Percentiles rank a stretch among this genome's conserved stretches.
phyloP scores from a whole-genome alignment of 1,140 invertebrate species.

The Prorops nasuta region DNA sequence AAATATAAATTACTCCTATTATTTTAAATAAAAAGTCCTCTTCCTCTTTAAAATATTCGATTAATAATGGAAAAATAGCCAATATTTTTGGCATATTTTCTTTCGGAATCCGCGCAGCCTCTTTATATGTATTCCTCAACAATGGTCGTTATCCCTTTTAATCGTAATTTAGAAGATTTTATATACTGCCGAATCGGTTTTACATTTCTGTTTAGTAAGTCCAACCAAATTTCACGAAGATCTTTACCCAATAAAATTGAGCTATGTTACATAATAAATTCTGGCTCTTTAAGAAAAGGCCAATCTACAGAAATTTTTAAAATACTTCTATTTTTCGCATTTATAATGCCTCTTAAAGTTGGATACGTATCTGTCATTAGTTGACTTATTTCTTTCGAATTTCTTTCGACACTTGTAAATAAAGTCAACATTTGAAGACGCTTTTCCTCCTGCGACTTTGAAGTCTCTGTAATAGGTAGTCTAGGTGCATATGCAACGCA shows the following conservation, averaged over 20 bases:
- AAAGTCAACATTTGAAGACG: not conserved
- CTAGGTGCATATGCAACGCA: slow-evolving; percentile 6
- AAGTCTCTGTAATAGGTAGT: not conserved
- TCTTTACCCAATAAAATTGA: not conserved
- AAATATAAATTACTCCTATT: no score
- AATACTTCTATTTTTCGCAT: not conserved
- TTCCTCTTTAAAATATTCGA: slow-evolving; percentile 3
- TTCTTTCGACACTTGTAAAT: not conserved
- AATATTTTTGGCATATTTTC: no score
- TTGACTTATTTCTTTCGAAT: not conserved
- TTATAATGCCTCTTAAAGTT: slow-evolving; percentile 1
- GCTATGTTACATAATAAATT: slow-evolving; percentile 2
- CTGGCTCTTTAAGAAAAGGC: slow-evolving; percentile 1
- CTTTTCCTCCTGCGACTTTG: not conserved
- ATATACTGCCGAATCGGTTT: not conserved
- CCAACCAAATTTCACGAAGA: slow-evolving; percentile 1
- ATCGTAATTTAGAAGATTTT: slow-evolving; percentile 1
- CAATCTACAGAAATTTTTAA: not conserved
- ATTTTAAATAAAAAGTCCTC: no score
- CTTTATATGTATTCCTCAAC: no score
- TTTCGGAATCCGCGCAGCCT: no score
- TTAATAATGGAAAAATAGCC: slow-evolving; percentile 11
- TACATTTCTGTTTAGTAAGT: not conserved
- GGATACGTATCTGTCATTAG: slow-evolving; percentile 6
- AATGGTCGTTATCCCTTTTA: slow-evolving; percentile 1